Base-by-base conservation (phyloP, 1,140 invertebrate species). In the Drosophila malerkotliana region DNA sequence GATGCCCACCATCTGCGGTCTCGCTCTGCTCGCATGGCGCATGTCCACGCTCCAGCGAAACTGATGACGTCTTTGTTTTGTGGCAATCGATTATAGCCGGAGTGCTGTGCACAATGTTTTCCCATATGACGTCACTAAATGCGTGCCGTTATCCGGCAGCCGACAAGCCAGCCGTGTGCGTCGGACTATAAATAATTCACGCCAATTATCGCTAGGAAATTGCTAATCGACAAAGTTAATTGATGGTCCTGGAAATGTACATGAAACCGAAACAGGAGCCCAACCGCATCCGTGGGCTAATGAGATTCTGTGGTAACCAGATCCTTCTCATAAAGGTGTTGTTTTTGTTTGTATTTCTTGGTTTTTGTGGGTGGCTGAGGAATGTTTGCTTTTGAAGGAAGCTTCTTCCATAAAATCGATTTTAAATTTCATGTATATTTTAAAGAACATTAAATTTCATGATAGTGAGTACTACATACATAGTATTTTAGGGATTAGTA, bases 61-160 rank as follows among this genome's bases (percentile, higher is more conserved):
- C 32, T 75, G 63, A 87, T 85, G 82, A 85, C 82, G 82, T 85
- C 82, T 87, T 85, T 75, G 82, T 81, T 85, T 49, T 49, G 53
- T 41, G n/a, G 41, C 60, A 34, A 85, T 85, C 79, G 82, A 85
- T 85, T 75, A 60, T 26, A n/a, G 41, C 41, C 41, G 41, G 53
- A 26, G n/a, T 18, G 28, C 26, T 15, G 8, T n/a, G 39, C 24
- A 48, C 37, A 24, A 48, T 10, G 30, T 41, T 32, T 67, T 56
- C 24, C 15, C 30, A 5, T 52, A 59, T 85, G 81, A 85, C 81
- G 82, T 85, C 77, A 85, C 64, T 71, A 67, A 54, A 45, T 61
- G 41, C 67, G 67, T 69, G 59, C 67, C 37, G 28, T 10, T 21
- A 21, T 30, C 28, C 41, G 47, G 9, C 51, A 28, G 37, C 26